A percentile compares a stretch with the other conserved stretches of the same genome.
phyloP scores from a whole-genome alignment of 2,888 invertebrate species.

The Platypus cylindrus region DNA sequence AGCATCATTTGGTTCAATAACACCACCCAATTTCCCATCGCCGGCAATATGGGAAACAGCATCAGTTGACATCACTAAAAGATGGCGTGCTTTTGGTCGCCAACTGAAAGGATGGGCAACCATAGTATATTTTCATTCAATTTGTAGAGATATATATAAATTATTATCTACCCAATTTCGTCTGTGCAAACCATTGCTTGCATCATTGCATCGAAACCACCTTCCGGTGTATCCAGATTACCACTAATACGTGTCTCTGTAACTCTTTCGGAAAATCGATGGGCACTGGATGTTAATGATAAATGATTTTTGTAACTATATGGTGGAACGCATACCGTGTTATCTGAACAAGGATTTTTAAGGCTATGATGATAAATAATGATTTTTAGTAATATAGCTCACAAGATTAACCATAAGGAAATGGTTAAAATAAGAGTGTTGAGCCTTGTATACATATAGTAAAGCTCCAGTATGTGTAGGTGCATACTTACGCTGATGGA shows the following conservation, averaged over 20 bases:
- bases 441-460: not conserved
- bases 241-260: constrained; percentile 34
- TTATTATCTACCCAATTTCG: constrained; percentile 41
- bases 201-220: constrained; percentile 79
- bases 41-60: constrained; percentile 61
- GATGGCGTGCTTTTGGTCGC: constrained; percentile 56
- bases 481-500: constrained; percentile 32
- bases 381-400: too few relatives aligned
- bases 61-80: constrained; percentile 60
- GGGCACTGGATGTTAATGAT: constrained; percentile 45
- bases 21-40: constrained; percentile 61
- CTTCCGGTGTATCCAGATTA: constrained; percentile 50
- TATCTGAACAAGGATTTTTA: constrained; percentile 26
- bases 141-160: not conserved
- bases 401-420: constrained; percentile 3
- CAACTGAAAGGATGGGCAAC: constrained; percentile 35
- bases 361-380: constrained; percentile 15
- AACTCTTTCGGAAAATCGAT: constrained; percentile 35
- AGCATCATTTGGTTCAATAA: constrained; percentile 59
- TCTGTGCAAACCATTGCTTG: constrained; percentile 64
- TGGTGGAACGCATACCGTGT: constrained; percentile 35
- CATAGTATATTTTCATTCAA: not conserved
- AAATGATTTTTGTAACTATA: constrained; percentile 70
- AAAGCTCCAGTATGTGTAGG: not conserved
- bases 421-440: not conserved